A percentile compares a stretch with the other conserved stretches of the same genome.
Conservation (phyloP, 2,113 vertebrate genomes). For the Ranitomeya variabilis region DNA sequence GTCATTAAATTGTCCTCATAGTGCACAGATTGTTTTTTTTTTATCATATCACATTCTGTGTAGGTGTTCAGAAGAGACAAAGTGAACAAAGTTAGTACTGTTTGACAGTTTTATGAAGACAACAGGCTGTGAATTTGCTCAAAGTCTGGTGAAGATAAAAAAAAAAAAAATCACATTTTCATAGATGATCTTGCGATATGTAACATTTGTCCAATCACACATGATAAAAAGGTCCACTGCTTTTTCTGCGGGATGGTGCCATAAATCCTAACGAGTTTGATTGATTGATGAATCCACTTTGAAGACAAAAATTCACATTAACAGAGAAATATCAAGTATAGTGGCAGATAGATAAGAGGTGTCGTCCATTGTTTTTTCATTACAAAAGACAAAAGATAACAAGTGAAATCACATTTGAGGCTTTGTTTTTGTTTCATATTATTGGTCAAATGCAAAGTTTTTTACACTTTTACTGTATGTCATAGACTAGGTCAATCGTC, state of each 20-base stretch:
- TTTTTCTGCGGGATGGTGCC: not conserved
- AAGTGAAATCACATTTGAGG: not conserved
- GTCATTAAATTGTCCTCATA: conserved; percentile 21
- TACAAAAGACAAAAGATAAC: not conserved
- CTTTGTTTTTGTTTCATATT: not conserved
- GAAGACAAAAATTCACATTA: conserved; percentile 12
- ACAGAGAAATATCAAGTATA: not conserved
- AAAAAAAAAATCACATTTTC: conserved; percentile 37
- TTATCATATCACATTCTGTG: conserved; percentile 1
- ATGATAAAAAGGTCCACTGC: conserved; percentile 29
- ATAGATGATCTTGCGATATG: conserved; percentile 27
- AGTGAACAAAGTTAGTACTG: conserved; percentile 8
- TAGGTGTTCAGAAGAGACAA: conserved; percentile 18
- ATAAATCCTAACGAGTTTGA: conserved; percentile 1
- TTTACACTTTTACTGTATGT: not conserved
- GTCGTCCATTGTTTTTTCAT: not conserved
- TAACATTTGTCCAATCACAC: not conserved
- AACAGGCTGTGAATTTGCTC: not conserved
- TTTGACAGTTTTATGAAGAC: conserved; percentile 45
- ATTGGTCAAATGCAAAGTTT: not conserved
- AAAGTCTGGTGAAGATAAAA: conserved; percentile 13
- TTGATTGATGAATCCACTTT: not conserved
- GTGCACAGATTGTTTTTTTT: conserved; percentile 18
- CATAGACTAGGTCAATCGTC: not conserved
- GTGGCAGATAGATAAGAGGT: not conserved